These are phyloP conservation scores for Harpagoxenus sublaevis DNA, from an alignment of 2,888 invertebrate genomes.

Conservation along the genomic window DNA sequence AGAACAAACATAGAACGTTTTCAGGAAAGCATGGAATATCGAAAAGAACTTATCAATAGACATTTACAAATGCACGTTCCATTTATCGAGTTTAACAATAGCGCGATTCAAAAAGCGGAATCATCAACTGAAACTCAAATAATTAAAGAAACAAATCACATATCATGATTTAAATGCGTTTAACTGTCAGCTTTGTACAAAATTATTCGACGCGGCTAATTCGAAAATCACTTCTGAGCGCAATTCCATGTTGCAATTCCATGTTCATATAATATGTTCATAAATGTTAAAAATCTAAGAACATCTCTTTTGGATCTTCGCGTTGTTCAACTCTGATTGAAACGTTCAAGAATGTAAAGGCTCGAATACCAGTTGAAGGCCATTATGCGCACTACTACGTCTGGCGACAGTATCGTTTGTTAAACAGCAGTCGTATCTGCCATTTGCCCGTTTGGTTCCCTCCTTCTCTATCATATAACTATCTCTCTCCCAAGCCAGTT, in stretches of 20 bases:
- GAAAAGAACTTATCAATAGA: not conserved
- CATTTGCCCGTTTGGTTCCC: not conserved
- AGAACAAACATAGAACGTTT: not conserved
- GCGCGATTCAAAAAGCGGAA: not conserved
- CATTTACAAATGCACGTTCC: not conserved
- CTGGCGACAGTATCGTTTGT: constrained; percentile 62
- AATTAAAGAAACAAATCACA: not conserved
- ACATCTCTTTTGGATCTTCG: not conserved
- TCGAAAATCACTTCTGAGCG: not conserved
- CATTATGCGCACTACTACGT: not conserved
- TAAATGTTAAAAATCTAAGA: not conserved
- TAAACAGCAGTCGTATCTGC: constrained; percentile 60
- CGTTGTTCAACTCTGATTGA: not conserved
- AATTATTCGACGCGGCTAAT: not conserved
- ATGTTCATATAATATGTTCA: not conserved
- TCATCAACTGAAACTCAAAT: not conserved
- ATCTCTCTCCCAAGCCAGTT: constrained; percentile 5
- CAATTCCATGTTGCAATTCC: no score
- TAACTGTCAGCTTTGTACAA: not conserved
- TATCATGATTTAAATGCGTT: not conserved
- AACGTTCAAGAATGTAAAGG: constrained; percentile 5
- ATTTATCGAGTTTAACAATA: not conserved
- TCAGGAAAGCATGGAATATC: not conserved
- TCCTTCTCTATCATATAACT: not conserved
- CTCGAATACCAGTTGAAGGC: constrained; percentile 2